Base-by-base conservation (phyloP, 2,888 invertebrate genomes). In the Athripsodes cinereus region DNA sequence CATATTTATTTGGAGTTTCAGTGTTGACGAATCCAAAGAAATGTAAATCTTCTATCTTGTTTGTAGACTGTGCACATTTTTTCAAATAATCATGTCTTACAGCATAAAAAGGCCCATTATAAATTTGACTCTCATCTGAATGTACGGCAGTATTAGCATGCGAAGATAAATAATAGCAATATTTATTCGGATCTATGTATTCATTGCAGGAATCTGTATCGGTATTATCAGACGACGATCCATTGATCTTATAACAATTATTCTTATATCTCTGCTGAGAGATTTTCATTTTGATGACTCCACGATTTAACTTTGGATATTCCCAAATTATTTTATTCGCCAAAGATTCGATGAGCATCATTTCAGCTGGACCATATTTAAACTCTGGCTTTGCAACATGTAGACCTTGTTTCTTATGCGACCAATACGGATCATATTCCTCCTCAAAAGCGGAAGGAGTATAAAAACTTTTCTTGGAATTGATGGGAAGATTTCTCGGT, bases 41-140 rank as follows among this genome's bases (percentile, higher is more conserved):
- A 8, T 40, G 40, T 2, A 40, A 8, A 13, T 40, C 16, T 16
- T n/a, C 13, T 3, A 16, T 40, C 2, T 13, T 40, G 5, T 13
- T n/a, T n/a, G 3, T 13, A 5, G 16, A 16, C 13, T 13, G 16
- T 8, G 13, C 40, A 40, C 40, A 40, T 16, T 40, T 40, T 13
- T 8, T 3, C 40, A 40, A 40, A 40, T 40, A 40, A 5, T 13
- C 13, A 8, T 40, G 3, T 22, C 53, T 22, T 6, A 57, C n/a
- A 8, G 60, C 53, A 52, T 60, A 60, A 34, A 51, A 60, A 1
- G 60, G 60, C 21, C 60, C 60, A 18, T 53, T 40, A 34, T 22
- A 57, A 13, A 60, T 53, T 6, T n/a, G 26, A 44, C 60, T 60
- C n/a, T 60, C 60, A 13, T 60, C 57, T 8, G 57, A 54, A 18